Base-by-base conservation (phyloP, 2,888 invertebrate genomes). In the Aphidius colemani region DNA sequence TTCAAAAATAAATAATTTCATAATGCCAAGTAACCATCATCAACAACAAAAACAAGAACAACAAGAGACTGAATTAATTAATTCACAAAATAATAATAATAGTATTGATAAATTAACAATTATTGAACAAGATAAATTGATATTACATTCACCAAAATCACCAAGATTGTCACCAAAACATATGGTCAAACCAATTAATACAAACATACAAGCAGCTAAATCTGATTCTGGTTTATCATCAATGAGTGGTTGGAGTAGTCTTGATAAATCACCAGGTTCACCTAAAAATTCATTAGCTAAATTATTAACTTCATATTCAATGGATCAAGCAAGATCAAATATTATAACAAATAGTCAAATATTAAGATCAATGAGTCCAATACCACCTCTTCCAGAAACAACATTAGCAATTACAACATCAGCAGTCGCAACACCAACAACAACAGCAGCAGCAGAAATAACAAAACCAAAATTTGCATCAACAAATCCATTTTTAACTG, bases 171-270 rank as follows among this genome's bases (percentile, higher is more conserved):
- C 91, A 45, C 90, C 90, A 30, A 91, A 90, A 76, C 87, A 89
- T 74, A 80, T 86, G 18, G 87, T 87, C 77, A 86, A 88, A 70
- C 82, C 83, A 66, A 81, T 83, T 45, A 86, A 85, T 41, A 74
- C 78, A 7, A 88, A 88, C 76, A 89, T 90, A 67, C 88, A 89
- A 3, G 87, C 90, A 6, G 90, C 91, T 1, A 94, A 93, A 80
- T 94, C 94, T 1, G 94, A 94, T 80, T 94, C 94, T 0, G 94
- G 94, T 0, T 83, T 94, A 59, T 93, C 93, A 0, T 94, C 94
- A 7, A 91, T 94, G 90, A 93, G 92, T 76, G 93, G 93, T 6
- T 91, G 93, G 88, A 92, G 92, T 9, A 92, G 92, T 77, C 83
- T 93, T 74, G 93, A 94, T 80, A 93, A 93, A 83, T 93, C 93